These are phyloP conservation scores for Cryptus viduatorius DNA, from an alignment of 2,888 invertebrate species.

Conservation along the genomic window DNA sequence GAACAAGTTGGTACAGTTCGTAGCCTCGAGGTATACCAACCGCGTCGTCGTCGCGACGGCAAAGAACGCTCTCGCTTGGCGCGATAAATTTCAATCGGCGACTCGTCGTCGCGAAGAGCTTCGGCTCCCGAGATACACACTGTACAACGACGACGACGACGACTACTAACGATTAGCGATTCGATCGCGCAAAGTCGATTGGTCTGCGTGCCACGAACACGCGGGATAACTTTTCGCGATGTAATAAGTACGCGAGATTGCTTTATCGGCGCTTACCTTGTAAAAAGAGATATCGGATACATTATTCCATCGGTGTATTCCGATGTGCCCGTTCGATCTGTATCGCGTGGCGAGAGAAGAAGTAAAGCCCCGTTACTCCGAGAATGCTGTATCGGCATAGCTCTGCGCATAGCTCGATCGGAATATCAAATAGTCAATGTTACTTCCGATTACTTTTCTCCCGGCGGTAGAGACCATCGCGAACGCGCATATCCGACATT, in stretches of 20 bases:
- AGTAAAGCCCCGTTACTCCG: constrained; percentile 33
- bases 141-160: not conserved
- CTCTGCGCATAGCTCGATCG: constrained; percentile 5
- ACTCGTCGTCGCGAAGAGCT: constrained; percentile 44
- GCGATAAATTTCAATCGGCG: constrained; percentile 62
- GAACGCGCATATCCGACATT: constrained; percentile 29
- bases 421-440: constrained; percentile 48
- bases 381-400: constrained; percentile 9
- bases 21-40: constrained; percentile 10
- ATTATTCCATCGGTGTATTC: constrained; percentile 33
- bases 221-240: constrained; percentile 47
- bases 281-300: not conserved
- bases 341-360: constrained; percentile 10
- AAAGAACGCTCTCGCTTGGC: constrained; percentile 41
- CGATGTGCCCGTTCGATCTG: constrained; percentile 33
- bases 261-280: constrained; percentile 4
- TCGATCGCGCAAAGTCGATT: constrained; percentile 51
- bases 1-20: constrained; percentile 12
- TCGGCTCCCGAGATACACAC: constrained; percentile 18
- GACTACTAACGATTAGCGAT: constrained; percentile 50
- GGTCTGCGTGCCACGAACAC: constrained; percentile 47
- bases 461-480: not conserved
- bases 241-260: constrained; percentile 17
- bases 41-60: constrained; percentile 29
- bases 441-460: constrained; percentile 40